Conservation (phyloP, 2,113 vertebrate genomes). For the Periophthalmus modestus region DNA sequence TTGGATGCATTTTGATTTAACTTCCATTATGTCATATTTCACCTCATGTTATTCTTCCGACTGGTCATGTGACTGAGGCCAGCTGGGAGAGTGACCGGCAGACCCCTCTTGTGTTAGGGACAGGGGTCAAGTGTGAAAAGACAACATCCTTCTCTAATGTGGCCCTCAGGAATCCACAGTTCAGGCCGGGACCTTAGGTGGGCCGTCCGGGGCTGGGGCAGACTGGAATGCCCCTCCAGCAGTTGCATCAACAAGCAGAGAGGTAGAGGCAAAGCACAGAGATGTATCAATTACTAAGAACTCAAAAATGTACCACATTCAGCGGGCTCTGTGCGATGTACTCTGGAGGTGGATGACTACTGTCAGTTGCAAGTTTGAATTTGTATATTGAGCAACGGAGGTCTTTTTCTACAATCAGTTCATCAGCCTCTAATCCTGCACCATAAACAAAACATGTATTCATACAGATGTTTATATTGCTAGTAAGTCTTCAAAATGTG, state of each 20-base stretch:
- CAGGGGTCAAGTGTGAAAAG: constrained; percentile 61
- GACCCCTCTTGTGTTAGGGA: constrained; percentile 31
- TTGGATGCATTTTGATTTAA: neutral
- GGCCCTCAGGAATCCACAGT: constrained; percentile 56
- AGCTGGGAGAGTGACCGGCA: constrained; percentile 44
- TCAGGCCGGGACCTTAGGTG: constrained; percentile 43
- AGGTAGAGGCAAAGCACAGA: constrained; percentile 38
- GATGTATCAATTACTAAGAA: constrained; percentile 25
- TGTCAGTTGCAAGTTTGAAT: neutral
- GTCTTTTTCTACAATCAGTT: neutral
- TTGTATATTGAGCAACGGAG: neutral
- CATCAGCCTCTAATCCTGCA: too few species aligned
- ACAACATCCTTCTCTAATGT: constrained; percentile 68
- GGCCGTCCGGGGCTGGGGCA: constrained; percentile 46
- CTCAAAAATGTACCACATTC: constrained; percentile 11
- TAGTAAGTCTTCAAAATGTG: too few species aligned
- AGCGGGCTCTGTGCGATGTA: neutral
- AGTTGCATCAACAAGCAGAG: constrained; percentile 71
- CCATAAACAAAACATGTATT: too few species aligned
- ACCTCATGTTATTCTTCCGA: neutral
- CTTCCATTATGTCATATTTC: neutral
- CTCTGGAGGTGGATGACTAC: neutral
- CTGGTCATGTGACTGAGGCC: constrained; percentile 43
- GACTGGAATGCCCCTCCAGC: constrained; percentile 71
- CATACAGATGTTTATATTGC: too few species aligned